Conservation (phyloP, 2,797 vertebrate genomes). For the Gymnoscopelus microlampas region DNA sequence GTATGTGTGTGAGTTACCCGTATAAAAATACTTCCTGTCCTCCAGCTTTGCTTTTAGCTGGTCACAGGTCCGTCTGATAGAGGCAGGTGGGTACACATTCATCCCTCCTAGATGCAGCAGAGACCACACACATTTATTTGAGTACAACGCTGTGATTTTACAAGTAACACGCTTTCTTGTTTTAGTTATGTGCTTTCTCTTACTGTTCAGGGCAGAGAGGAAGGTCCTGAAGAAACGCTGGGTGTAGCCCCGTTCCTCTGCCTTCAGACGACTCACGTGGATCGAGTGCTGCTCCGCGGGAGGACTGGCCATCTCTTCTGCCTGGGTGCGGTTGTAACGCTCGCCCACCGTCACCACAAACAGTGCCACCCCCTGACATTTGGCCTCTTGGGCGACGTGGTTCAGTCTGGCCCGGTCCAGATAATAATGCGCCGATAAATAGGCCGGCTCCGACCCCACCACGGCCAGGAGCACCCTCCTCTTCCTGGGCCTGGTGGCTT, state of each 20-base stretch:
- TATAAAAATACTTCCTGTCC: not conserved
- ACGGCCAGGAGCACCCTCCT: conserved; percentile 79
- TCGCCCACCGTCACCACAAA: conserved; percentile 83
- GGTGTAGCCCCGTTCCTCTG: conserved; percentile 74
- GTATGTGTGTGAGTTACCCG: conserved; percentile 23
- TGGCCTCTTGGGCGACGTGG: conserved; percentile 76
- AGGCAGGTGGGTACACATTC: conserved; percentile 79
- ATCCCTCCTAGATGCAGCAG: conserved; percentile 72
- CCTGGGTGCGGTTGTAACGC: conserved; percentile 64
- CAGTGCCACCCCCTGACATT: conserved; percentile 85
- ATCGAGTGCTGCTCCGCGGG: conserved; percentile 87
- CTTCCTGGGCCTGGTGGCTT: conserved; percentile 62
- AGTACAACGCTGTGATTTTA: not conserved
- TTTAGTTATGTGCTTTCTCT: conserved; percentile 51
- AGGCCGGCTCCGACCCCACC: conserved; percentile 77
- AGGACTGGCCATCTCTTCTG: conserved; percentile 77
- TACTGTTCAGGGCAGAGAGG: conserved; percentile 84
- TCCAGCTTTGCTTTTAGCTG: no score
- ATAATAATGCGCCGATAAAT: no score
- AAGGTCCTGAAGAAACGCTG: conserved; percentile 83
- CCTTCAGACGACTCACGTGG: conserved; percentile 64
- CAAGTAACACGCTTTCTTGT: not conserved
- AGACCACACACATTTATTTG: conserved; percentile 2
- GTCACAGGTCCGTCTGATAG: conserved; percentile 73
- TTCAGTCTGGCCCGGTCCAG: conserved; percentile 79